These are phyloP conservation scores for Platalea minor DNA, from an alignment of 2,797 vertebrate genomes.

Conservation along the genomic window DNA sequence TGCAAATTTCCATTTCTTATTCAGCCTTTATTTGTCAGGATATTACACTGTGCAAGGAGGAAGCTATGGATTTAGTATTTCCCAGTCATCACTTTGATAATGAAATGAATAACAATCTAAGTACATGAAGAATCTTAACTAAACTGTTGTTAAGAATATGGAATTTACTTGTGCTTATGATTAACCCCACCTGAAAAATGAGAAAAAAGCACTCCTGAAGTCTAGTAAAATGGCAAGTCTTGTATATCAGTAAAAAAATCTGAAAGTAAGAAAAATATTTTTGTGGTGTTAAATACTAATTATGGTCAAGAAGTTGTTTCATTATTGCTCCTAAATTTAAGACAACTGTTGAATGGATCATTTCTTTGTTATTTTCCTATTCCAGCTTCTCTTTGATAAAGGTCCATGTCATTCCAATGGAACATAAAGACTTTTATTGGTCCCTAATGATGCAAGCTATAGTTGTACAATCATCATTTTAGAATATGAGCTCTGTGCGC, in stretches of 20 bases:
- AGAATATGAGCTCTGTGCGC: slow-evolving; percentile 48
- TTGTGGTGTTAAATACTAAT: slow-evolving; percentile 35
- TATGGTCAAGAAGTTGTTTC: slow-evolving; percentile 39
- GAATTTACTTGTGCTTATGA: not conserved
- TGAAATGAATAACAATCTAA: not conserved
- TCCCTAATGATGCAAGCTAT: slow-evolving; percentile 62
- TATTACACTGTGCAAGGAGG: not conserved
- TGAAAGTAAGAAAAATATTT: not conserved
- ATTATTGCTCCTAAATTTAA: slow-evolving; percentile 54
- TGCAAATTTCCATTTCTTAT: not conserved
- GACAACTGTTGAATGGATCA: slow-evolving; percentile 45
- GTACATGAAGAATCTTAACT: not conserved
- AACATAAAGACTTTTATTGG: slow-evolving; percentile 69
- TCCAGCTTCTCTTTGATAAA: slow-evolving; percentile 54
- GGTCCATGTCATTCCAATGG: slow-evolving; percentile 25
- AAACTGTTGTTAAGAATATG: not conserved
- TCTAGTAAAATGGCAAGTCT: not conserved
- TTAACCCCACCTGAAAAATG: not conserved
- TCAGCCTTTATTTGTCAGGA: not conserved
- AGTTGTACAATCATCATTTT: slow-evolving; percentile 68
- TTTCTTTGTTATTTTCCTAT: slow-evolving; percentile 59
- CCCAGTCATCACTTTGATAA: not conserved
- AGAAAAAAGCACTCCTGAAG: not conserved
- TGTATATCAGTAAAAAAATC: not conserved
- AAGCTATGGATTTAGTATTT: not conserved